These are phyloP conservation scores for Pachyuromys duprasi DNA, from an alignment of 2,797 vertebrate genomes.

Conservation along the genomic window DNA sequence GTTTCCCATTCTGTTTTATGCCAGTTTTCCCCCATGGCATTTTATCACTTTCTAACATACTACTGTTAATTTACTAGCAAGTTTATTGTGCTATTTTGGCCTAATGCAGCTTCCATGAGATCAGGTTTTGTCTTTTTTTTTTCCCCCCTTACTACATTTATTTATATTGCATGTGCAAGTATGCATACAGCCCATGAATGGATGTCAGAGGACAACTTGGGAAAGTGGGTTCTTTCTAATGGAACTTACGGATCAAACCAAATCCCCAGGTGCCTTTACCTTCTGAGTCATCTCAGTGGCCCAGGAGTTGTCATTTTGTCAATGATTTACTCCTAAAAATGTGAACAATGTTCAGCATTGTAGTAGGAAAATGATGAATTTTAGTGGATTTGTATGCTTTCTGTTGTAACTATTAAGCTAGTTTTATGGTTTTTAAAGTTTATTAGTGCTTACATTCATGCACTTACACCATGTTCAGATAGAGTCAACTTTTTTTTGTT, in stretches of 20 bases:
- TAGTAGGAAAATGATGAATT: neutral
- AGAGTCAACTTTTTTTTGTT: neutral
- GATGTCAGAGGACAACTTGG: neutral
- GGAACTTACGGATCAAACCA: neutral
- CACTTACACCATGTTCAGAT: neutral
- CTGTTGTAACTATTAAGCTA: slow-evolving; percentile 28
- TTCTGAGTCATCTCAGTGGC: neutral
- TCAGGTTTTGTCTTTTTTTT: neutral
- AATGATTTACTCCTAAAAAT: slow-evolving; percentile 15
- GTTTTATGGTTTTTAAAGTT: slow-evolving; percentile 52
- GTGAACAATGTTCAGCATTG: neutral
- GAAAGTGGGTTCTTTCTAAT: neutral
- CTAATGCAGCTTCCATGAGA: slow-evolving; percentile 1
- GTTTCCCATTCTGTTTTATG: neutral
- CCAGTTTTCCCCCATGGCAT: neutral
- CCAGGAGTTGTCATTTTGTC: slow-evolving; percentile 34
- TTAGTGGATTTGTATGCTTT: slow-evolving; percentile 50
- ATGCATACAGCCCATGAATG: neutral
- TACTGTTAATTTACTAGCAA: slow-evolving; percentile 20
- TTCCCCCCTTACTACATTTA: neutral
- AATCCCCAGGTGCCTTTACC: neutral
- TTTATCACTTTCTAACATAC: slow-evolving; percentile 36
- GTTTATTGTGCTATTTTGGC: slow-evolving; percentile 49
- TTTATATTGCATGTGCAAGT: neutral
- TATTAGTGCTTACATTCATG: neutral